phyloP scores from a whole-genome alignment of 2,888 invertebrate genomes.

The Julus scanicus region DNA sequence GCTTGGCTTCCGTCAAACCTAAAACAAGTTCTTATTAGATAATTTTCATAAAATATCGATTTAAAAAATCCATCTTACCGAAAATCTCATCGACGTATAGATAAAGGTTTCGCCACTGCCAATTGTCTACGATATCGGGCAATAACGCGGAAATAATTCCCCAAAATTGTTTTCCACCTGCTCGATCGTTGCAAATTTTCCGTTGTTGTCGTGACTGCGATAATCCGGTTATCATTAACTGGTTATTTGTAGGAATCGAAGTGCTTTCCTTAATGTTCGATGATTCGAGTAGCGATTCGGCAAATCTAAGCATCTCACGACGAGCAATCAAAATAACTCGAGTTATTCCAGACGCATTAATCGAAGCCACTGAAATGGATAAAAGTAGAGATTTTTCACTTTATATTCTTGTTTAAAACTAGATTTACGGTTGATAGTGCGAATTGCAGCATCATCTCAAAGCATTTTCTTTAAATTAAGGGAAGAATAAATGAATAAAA shows the following conservation, averaged over 20 bases:
- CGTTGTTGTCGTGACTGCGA: constrained; percentile 17
- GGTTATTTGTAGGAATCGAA: constrained; percentile 50
- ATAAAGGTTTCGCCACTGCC: constrained; percentile 56
- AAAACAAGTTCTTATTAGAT: neutral
- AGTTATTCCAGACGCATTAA: constrained; percentile 25
- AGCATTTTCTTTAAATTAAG: neutral
- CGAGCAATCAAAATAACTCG: constrained; percentile 49
- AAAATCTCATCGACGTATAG: constrained; percentile 55
- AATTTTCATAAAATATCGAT: neutral
- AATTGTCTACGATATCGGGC: constrained; percentile 54
- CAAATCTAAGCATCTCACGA: constrained; percentile 50
- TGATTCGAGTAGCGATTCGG: constrained; percentile 38
- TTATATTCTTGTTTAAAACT: too few species aligned
- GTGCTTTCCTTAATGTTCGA: constrained; percentile 25
- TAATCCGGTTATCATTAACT: constrained; percentile 48
- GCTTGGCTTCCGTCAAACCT: constrained; percentile 54
- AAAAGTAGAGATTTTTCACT: neutral
- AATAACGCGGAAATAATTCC: constrained; percentile 28
- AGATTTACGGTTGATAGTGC: too few species aligned
- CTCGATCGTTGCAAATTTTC: constrained; percentile 50
- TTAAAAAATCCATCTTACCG: constrained; percentile 24
- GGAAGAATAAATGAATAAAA: neutral
- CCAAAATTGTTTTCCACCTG: constrained; percentile 55
- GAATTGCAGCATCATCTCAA: too few species aligned
- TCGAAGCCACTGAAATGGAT: constrained; percentile 26